Evolutionary conservation across 2,888 invertebrate species (phyloP).

Genomic region (Pollenia angustigena): DNA sequence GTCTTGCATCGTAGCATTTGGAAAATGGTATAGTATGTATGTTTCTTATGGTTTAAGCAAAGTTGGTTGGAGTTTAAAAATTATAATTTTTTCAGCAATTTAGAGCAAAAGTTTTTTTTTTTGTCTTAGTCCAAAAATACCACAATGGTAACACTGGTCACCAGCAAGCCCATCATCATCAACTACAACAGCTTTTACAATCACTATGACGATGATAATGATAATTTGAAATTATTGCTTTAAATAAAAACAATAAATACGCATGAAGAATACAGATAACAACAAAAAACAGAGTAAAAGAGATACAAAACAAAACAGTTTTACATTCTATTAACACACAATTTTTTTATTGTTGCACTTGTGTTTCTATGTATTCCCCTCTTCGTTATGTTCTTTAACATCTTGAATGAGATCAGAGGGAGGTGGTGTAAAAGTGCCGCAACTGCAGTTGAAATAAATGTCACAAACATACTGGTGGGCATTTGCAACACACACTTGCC

Average conservation of each 20-base stretch:
- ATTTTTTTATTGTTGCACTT: constrained; percentile 9
- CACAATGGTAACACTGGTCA: not conserved
- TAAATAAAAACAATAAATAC: constrained; percentile 32
- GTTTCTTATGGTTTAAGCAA: no score
- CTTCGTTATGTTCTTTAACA: not conserved
- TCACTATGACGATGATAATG: not conserved
- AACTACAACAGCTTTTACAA: not conserved
- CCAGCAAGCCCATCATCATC: constrained; percentile 2
- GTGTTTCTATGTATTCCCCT: constrained; percentile 1
- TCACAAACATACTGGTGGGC: constrained; percentile 45
- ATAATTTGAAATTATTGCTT: constrained; percentile 32
- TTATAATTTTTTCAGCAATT: no score
- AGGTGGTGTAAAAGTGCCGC: not conserved
- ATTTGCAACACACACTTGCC: constrained; percentile 21
- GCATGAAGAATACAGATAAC: constrained; percentile 11
- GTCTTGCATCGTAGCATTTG: no score
- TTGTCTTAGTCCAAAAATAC: no score
- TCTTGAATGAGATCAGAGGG: not conserved
- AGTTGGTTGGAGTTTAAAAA: no score
- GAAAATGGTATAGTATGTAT: no score
- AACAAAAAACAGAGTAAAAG: not conserved
- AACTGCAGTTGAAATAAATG: constrained; percentile 46
- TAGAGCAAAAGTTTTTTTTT: no score
- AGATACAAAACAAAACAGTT: constrained; percentile 29
- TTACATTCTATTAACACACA: constrained; percentile 63